Evolutionary conservation across 1,140 invertebrate species (phyloP), one percentile per base, ranked within the genome.

Genomic region (Magallana gigas): DNA sequence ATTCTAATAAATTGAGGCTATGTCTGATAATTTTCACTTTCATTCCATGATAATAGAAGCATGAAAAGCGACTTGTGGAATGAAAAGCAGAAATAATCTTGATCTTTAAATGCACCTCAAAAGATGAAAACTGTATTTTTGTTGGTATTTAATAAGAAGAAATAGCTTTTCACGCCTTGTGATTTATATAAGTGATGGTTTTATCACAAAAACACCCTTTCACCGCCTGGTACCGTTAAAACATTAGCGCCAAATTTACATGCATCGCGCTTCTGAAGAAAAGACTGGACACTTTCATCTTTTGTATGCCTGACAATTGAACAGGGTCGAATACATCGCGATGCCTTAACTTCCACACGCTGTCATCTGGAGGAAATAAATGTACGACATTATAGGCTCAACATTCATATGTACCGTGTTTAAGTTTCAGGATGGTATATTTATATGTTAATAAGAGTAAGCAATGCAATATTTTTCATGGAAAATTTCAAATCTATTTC

Each of bases 121-220:
- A 76, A 76, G 68, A 76, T 76, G 68, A 76, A 23, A 76, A 76
- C 14, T 12, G 68, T 76, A 76, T 76, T 76, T 76, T 76, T 76
- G 68, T 76, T 76, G 68, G 23, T 76, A 76, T 76, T 76, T 76
- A 76, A 76, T 76, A 76, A 76, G 68, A 76, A 76, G 68, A 76
- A 76, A 76, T 76, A 76, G 68, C 68, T 76, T 76, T 76, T 76
- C 23, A 76, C 68, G 68, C 68, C 23, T 29, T 76, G 68, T 76
- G 23, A 76, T 76, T 76, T 76, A 76, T 76, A 76, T 76, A 76
- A 76, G 68, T 76, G 68, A 76, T 23, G 68, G 18, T 18, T 76
- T 76, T 76, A 76, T 76, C 23, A 76, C 68, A 76, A 76, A 71
- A 76, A 76, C 68, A 76, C 68, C 68, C 68, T 29, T 76, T 36